Base-by-base conservation (phyloP, 2,113 vertebrate genomes). In the Eclectus roratus region DNA sequence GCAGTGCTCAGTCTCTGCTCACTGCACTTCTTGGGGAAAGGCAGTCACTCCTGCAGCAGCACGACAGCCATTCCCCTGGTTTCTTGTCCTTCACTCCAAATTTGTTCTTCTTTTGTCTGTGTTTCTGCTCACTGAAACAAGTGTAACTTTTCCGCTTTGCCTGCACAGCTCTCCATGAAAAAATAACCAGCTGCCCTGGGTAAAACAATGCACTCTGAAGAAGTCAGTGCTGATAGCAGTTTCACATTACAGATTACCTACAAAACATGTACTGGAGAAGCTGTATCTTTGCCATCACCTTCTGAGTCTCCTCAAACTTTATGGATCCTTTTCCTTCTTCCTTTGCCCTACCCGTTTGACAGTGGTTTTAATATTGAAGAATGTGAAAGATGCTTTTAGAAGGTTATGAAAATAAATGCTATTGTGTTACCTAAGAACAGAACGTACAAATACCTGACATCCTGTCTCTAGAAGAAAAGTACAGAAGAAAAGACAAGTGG, bases 391-490 rank as follows among this genome's bases (percentile, higher is more conserved):
- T 56, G 25, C 53, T 69, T 80, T 83, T 41, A 61, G 39, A 77
- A 85, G 27, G 58, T 44, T 70, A 65, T 24, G 33, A 77, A 84
- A 92, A 80, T 21, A 72, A 92, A 92, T 41, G 23, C 52, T 65
- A 10, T 17, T 65, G 47, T 60, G 35, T 65, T 82, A 14, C 53
- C 27, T 52, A 28, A 65, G 49, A 90, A 89, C 50, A 64, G 52
- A 68, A 46, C 3, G 1, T 1, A 60, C 44, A 77, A 88, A 55
- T 41, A 84, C 69, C 55, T 19, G 69, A 44, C 49, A 88, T 56
- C n/a, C 53, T 80, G 58, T 19, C n/a, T 50, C 55, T 49, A 55
- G 21, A 92, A 88, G 12, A 44, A 88, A 44, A 44, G 9, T 6
- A 15, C 20, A 0, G 3, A 85, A 85, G 33, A 55, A 19, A 39